Percentiles rank a stretch among this genome's conserved stretches.
Conservation (phyloP, 1,140 invertebrate genomes). For the Nephila pilipes region DNA sequence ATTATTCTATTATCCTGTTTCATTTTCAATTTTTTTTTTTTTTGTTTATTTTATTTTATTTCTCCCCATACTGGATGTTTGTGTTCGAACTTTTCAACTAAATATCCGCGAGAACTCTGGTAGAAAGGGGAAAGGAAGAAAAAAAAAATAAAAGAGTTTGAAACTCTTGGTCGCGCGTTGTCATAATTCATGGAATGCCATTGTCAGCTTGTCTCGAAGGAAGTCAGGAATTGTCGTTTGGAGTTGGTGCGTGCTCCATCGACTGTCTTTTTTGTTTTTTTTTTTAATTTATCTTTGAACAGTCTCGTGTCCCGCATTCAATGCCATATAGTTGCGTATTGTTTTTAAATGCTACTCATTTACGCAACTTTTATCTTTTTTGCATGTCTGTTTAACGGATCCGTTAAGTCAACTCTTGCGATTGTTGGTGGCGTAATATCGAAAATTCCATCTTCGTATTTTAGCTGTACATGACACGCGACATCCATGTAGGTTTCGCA, state of each 20-base stretch:
- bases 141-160: neutral
- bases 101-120: neutral
- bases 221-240: neutral
- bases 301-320: neutral
- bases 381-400: neutral
- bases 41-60: neutral
- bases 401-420: neutral
- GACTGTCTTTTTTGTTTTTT: neutral
- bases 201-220: neutral
- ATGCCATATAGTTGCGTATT: neutral
- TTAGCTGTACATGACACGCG: neutral
- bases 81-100: neutral
- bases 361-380: neutral
- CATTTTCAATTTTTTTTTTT: neutral
- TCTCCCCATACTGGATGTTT: neutral
- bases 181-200: neutral
- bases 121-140: too few species aligned
- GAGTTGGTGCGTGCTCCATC: neutral
- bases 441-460: neutral
- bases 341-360: slow-evolving; percentile 18
- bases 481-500: neutral
- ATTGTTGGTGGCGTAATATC: neutral
- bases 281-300: neutral
- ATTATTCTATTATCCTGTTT: slow-evolving; percentile 20
- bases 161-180: neutral